Evolutionary conservation across 2,113 vertebrate species (phyloP).

Genomic region (Chinchilla lanigera): DNA sequence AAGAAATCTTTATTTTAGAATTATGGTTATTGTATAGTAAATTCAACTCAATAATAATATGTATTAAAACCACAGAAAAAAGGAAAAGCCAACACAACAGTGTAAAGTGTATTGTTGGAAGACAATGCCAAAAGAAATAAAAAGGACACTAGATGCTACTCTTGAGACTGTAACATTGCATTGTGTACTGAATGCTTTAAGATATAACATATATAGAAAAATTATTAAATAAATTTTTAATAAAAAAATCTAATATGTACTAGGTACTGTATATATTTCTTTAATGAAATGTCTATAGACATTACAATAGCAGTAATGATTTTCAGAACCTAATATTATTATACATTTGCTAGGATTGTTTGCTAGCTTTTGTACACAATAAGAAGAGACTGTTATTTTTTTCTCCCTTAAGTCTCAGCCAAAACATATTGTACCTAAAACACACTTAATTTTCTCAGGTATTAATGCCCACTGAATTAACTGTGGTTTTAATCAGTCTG

Average conservation of each 20-base stretch:
- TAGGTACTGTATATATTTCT: background rate
- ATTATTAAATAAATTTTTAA: no score
- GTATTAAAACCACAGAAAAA: background rate
- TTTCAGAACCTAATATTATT: background rate
- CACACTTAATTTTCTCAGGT: background rate
- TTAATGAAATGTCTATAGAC: background rate
- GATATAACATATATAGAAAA: no score
- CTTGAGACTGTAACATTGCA: no score
- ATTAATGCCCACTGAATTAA: background rate
- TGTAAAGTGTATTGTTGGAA: no score
- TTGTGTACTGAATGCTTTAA: no score
- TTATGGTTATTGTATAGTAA: background rate
- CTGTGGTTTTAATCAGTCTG: background rate
- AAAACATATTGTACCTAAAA: background rate
- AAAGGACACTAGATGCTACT: no score
- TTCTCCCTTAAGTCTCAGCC: background rate
- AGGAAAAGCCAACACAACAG: no score
- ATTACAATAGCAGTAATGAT: background rate
- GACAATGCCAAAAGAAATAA: no score
- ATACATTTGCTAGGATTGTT: background rate
- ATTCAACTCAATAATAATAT: conserved; percentile 27
- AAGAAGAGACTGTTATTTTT: background rate
- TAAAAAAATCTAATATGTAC: background rate
- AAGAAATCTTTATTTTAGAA: conserved; percentile 46
- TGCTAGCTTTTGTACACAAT: background rate